Conservation (phyloP, 2,113 vertebrate genomes). For the Chloropsis hardwickii region DNA sequence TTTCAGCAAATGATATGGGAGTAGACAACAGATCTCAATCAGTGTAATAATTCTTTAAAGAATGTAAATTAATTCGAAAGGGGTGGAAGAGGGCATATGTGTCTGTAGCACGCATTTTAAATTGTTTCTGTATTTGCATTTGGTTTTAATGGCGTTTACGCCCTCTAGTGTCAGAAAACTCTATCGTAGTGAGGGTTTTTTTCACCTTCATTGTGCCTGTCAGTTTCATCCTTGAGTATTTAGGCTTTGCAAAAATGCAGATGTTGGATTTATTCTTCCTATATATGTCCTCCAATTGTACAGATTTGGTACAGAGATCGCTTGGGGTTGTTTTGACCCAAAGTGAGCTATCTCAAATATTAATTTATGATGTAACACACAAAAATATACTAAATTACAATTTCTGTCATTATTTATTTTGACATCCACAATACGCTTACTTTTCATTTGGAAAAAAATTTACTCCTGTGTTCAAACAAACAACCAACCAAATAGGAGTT, state of each 20-base stretch:
- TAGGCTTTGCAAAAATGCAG: background rate
- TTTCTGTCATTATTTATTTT: background rate
- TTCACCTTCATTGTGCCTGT: background rate
- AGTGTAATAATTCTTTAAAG: background rate
- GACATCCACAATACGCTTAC: background rate
- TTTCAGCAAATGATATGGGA: background rate
- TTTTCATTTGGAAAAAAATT: background rate
- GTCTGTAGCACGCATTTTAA: background rate
- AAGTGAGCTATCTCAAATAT: background rate
- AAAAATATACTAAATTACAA: background rate
- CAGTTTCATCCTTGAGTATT: background rate
- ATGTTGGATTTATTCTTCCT: background rate
- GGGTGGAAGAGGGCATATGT: background rate
- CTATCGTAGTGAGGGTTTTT: background rate
- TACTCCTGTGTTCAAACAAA: background rate
- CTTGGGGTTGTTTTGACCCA: background rate
- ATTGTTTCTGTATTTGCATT: background rate
- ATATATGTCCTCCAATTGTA: background rate
- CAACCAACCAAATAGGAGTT: background rate
- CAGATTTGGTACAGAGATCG: background rate
- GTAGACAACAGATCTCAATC: slow-evolving; percentile 4
- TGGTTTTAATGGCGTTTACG: slow-evolving; percentile 61
- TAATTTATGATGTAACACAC: background rate
- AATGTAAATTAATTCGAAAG: slow-evolving; percentile 31
- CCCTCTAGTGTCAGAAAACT: slow-evolving; percentile 64